Conservation (phyloP, 2,113 vertebrate genomes). For the Chlamydotis undulata region DNA sequence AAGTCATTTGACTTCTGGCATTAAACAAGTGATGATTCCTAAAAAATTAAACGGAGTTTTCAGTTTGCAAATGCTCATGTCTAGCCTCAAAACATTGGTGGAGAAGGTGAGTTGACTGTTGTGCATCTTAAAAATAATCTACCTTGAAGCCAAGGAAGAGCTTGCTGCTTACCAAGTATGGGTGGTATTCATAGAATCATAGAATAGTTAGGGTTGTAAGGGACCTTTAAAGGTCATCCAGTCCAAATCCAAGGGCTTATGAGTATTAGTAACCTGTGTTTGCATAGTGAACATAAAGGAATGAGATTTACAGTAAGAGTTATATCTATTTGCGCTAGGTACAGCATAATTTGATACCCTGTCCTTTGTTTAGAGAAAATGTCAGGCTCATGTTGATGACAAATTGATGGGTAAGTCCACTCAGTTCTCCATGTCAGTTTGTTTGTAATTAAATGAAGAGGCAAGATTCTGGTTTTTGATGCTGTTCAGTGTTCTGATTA, state of each 20-base stretch:
- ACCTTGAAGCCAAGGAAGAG: background rate
- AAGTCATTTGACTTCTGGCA: background rate
- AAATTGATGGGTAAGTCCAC: background rate
- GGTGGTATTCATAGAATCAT: background rate
- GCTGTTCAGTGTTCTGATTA: conserved; percentile 14
- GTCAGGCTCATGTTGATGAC: background rate
- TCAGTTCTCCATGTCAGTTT: background rate
- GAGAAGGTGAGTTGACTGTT: background rate
- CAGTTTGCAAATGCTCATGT: background rate
- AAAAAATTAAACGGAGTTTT: background rate
- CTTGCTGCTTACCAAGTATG: background rate
- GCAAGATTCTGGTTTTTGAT: background rate
- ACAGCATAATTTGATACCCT: background rate
- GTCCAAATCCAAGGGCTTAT: background rate
- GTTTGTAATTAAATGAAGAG: conserved; percentile 13
- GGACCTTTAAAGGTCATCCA: too few species aligned
- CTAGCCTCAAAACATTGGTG: background rate
- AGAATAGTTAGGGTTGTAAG: too few species aligned
- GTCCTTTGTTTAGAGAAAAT: background rate
- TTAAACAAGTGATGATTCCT: background rate
- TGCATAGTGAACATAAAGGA: background rate
- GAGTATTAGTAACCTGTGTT: background rate
- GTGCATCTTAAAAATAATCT: background rate
- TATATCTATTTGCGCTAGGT: background rate
- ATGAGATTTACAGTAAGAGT: background rate